Conservation (phyloP, 2,113 vertebrate species). For the Puntigrus tetrazona region DNA sequence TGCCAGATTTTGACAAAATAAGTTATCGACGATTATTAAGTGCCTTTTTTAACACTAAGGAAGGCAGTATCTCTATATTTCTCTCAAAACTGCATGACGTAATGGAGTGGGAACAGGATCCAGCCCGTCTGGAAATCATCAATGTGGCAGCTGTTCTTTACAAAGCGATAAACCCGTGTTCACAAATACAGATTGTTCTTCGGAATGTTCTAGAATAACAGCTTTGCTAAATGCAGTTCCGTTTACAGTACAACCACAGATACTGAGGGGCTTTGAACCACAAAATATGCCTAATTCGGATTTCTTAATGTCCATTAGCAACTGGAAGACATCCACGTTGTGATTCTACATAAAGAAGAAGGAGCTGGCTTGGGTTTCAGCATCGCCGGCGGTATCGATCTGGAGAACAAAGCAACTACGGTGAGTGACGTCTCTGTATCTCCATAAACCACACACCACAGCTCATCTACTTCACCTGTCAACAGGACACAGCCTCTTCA, state of each 20-base stretch:
- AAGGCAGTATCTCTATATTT: background rate
- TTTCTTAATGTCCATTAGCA: slow-evolving; percentile 74
- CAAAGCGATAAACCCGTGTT: slow-evolving; percentile 39
- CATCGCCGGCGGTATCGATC: slow-evolving; percentile 88
- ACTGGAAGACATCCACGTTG: slow-evolving; percentile 88
- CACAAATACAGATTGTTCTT: slow-evolving; percentile 46
- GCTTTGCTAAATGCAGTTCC: slow-evolving; percentile 17
- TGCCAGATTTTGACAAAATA: background rate
- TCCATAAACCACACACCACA: slow-evolving; percentile 4
- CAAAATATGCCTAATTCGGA: slow-evolving; percentile 13
- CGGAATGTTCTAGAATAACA: slow-evolving; percentile 19
- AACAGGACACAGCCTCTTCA: background rate
- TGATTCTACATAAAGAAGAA: slow-evolving; percentile 91
- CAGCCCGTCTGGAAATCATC: slow-evolving; percentile 50
- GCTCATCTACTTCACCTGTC: background rate
- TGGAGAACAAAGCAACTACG: slow-evolving; percentile 86
- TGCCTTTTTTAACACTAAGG: background rate
- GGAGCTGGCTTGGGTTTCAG: slow-evolving; percentile 91
- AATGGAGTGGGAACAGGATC: background rate
- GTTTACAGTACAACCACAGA: background rate
- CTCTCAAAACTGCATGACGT: slow-evolving; percentile 1
- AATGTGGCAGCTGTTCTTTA: slow-evolving; percentile 50
- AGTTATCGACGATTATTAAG: background rate
- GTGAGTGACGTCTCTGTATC: slow-evolving; percentile 74
- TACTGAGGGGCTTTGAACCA: slow-evolving; percentile 9